A percentile compares a stretch with the other conserved stretches of the same genome.
These are phyloP conservation scores for Pelodytes ibericus DNA, from an alignment of 2,797 vertebrate species.

Conservation along the genomic window DNA sequence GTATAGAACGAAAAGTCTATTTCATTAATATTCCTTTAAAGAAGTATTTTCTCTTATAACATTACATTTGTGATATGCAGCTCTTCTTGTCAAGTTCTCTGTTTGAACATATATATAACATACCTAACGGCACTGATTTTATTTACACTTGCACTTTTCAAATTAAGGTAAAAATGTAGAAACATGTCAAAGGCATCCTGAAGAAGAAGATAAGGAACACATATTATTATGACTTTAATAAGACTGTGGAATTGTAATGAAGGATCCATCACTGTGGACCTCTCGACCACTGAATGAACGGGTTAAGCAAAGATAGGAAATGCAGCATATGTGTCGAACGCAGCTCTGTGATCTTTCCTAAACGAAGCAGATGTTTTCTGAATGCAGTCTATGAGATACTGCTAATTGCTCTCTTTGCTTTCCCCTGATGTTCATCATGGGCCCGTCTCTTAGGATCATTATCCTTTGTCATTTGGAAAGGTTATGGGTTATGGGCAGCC, in stretches of 20 bases:
- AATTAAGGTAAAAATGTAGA: neutral
- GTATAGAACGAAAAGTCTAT: too few species aligned
- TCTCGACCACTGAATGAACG: slow-evolving; percentile 39
- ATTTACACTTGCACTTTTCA: neutral
- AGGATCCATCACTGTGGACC: neutral
- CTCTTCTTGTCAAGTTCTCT: neutral
- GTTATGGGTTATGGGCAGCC: slow-evolving; percentile 44
- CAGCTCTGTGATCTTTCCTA: slow-evolving; percentile 52
- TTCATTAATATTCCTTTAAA: too few species aligned
- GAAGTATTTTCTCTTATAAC: too few species aligned
- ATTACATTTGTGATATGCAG: too few species aligned
- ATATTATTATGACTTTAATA: too few species aligned
- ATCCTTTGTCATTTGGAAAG: slow-evolving; percentile 54
- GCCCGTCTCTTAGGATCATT: slow-evolving; percentile 47
- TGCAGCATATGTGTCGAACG: slow-evolving; percentile 43
- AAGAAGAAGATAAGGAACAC: too few species aligned
- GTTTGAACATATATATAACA: neutral
- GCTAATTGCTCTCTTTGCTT: slow-evolving; percentile 53
- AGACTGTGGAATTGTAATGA: neutral
- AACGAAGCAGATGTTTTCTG: slow-evolving; percentile 58
- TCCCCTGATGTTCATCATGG: slow-evolving; percentile 53
- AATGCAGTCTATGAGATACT: slow-evolving; percentile 54
- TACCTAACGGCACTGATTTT: neutral
- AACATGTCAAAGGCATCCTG: too few species aligned
- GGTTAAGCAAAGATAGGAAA: slow-evolving; percentile 45